Evolutionary conservation across 2,797 vertebrate genomes (phyloP), one percentile per base, ranked within the genome.

Genomic region (Sebastes vulpes): DNA sequence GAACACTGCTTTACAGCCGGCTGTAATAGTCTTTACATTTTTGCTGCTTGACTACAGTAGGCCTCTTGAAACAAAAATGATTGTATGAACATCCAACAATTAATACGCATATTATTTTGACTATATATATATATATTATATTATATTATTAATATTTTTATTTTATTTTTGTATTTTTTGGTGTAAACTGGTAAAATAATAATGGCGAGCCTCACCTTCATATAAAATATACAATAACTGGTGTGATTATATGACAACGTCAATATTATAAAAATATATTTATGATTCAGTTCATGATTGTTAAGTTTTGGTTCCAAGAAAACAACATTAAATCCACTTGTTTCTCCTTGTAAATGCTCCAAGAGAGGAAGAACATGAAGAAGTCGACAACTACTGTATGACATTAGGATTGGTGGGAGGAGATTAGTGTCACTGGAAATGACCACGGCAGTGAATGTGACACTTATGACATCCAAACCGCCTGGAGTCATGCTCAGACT

Each of bases 391-490:
- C 28, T 25, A 53, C 9, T 72, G 5, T 16, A 35, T 75, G 38
- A 82, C 31, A 61, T 32, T 23, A 18, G 46, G 56, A 72, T 53
- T 53, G 38, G 21, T 54, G 50, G 52, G 54, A 79, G 68, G 18
- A 69, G 60, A 61, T 69, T 32, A 64, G 58, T 75, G 68, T 80
- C 69, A 31, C 70, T 69, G 26, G 72, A 75, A 87, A 70, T 79
- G 85, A 82, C 72, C 53, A 60, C 3, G 25, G 32, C 59, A 14
- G 38, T n/a, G 42, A 65, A 66, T 52, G 59, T 61, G 79, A 57
- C 67, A 63, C 59, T 21, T 71, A n/a, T 77, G 85, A 85, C 82
- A 83, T 28, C 28, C 57, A 23, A 58, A 84, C 73, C 28, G 73
- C 74, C 79, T 69, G 4, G 2, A 82, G 84, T 76, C 65, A 75